Evolutionary conservation across 2,797 vertebrate species (phyloP), one percentile per base, ranked within the genome.

Genomic region (Notoglanidium macrostoma): DNA sequence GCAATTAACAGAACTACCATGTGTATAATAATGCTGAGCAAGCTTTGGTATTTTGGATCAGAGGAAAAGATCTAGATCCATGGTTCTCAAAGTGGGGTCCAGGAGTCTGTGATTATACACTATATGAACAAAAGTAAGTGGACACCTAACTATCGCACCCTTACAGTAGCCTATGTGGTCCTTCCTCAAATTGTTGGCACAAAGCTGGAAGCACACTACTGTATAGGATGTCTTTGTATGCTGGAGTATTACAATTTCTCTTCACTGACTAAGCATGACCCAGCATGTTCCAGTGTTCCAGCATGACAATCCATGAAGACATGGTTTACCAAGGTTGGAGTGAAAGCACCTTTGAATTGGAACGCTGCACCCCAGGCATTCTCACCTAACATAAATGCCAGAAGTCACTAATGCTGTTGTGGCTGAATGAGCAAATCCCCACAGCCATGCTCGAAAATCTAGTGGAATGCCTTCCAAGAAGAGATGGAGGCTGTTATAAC

Each of bases 371-470:
- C 19, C 10, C 9, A 59, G 19, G 3, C 32, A 19, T 79, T 32
- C 54, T 57, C 5, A 19, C 19, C 3, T 1, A 11, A 55, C 76
- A 49, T 15, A 11, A n/a, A 11, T n/a, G 14, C 49, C 54, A 10
- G 54, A 78, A 19, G 1, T 79, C 76, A 79, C 19, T 40, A 35
- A 79, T 57, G n/a, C 15, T 32, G 26, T 32, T 29, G 76, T 35
- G 76, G 76, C n/a, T 54, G 51, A 78, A 78, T 21, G 29, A 35
- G 29, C n/a, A 78, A 78, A 21, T 78, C 76, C 51, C 49, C 9
- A 55, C 76, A 78, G 76, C 76, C 49, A 78, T n/a, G 19, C 76
- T 55, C 76, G 29, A 77, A 32, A 77, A 32, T 32, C 15, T 32
- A 55, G 26, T 29, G 73, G 46, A 55, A 57, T 40, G 29, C 29